Evolutionary conservation across 2,888 invertebrate species (phyloP), one percentile per base, ranked within the genome.

Genomic region (Hydropsyche betteni): DNA sequence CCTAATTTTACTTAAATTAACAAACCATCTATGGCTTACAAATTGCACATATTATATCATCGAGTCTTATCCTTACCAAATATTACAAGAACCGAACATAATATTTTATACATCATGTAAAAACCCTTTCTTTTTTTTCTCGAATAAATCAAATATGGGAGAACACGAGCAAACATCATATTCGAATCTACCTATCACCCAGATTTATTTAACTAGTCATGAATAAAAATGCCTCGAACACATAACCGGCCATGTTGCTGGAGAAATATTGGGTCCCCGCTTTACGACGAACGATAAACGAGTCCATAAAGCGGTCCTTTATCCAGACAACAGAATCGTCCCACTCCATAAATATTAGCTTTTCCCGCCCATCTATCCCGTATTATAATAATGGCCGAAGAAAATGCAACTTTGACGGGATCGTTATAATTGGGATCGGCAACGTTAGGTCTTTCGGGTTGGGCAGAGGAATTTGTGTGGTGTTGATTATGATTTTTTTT

Each of bases 201-300:
- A n/a, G 55, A 55, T n/a, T 55, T 8, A 55, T 55, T 55, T 55
- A 4, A 55, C 55, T n/a, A 8, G 55, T 16, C 16, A 55, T 55
- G 55, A 55, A 55, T 55, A 55, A 44, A 44, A 55, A 55, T n/a
- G 8, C 10, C 5, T 55, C 55, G 5, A 8, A 10, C 55, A n/a
- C 12, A 55, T 16, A n/a, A 4, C n/a, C 8, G 14, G 16, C 16
- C 8, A 58, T 24, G 58, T 58, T 58, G 44, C 10, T 44, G 7
- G 14, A 8, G n/a, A 64, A 64, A 64, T 64, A 64, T 64, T 36
- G 12, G 36, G n/a, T 64, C 10, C 36, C n/a, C 36, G 64, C 36
- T 64, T 64, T 64, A 64, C 64, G 64, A 64, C 64, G 64, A 34
- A 12, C 64, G n/a, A 64, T 64, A 64, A 64, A 64, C 61, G 64